A percentile compares a stretch with the other conserved stretches of the same genome.
Evolutionary conservation across 1,140 invertebrate genomes (phyloP).

Genomic region (Mesaphorura yosii): DNA sequence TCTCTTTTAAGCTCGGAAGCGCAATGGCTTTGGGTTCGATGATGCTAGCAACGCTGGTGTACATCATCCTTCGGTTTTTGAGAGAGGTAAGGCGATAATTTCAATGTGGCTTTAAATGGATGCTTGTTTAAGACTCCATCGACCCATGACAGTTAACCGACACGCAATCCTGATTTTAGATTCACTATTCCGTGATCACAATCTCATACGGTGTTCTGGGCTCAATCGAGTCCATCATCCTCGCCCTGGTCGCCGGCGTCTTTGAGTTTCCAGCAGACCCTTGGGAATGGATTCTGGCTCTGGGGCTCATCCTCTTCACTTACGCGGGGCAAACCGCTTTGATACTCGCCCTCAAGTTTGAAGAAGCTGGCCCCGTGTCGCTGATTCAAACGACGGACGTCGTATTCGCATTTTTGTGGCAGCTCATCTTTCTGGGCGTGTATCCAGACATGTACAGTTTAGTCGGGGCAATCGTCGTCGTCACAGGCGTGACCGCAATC

Average conservation of each 20-base stretch:
- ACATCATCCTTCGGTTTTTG: neutral
- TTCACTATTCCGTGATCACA: slow-evolving; percentile 1
- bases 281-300: neutral
- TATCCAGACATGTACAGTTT: slow-evolving; percentile 21
- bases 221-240: slow-evolving; percentile 10
- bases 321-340: neutral
- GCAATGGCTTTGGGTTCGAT: neutral
- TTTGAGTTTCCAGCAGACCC: slow-evolving; percentile 3
- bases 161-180: neutral
- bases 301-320: neutral
- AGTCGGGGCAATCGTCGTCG: too few species aligned
- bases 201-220: slow-evolving; percentile 14
- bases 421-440: slow-evolving; percentile 18
- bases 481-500: too few species aligned
- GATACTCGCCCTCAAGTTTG: slow-evolving; percentile 4
- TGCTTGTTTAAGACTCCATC: neutral
- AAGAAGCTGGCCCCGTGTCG: slow-evolving; percentile 20
- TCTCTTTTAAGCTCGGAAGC: neutral
- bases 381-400: slow-evolving; percentile 11
- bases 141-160: neutral
- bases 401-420: slow-evolving; percentile 23
- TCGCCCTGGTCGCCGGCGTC: neutral
- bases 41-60: neutral
- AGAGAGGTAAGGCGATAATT: too few species aligned
- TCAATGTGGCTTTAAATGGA: too few species aligned